Base-by-base conservation (phyloP, 2,888 invertebrate species). In the Abrostola triplasia region DNA sequence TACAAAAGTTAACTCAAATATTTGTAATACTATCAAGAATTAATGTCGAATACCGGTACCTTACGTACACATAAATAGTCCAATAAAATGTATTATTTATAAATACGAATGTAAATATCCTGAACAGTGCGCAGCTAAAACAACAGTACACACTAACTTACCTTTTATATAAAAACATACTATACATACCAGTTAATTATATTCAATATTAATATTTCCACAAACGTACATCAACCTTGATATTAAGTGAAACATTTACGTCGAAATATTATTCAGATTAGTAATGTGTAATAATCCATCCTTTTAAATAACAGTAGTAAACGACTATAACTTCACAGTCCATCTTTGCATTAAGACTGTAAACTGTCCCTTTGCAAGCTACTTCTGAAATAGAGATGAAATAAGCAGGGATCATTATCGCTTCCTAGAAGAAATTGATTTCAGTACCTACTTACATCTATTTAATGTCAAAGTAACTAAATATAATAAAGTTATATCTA, bases 211-310 rank as follows among this genome's bases (percentile, higher is more conserved):
- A 74, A 51, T 51, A 58, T 58, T 70, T 74, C 47, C 69, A 12
- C 68, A 64, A 72, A 64, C 56, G 13, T 69, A 54, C 38, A 11
- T 64, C 57, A 70, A 70, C 71, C 71, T 72, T 72, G 71, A 56
- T 71, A 73, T 52, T 58, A 58, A 68, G 47, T 53, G 40, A 36
- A 57, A 57, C 36, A 48, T 55, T 63, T 50, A 44, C 54, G 36
- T 51, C 49, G 44, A 8, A 68, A 64, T 59, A 37, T 69, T 56
- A 50, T 24, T 53, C 56, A 53, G 48, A 47, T 62, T 61, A 48
- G 40, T 42, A 37, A n/a, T 61, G 42, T 24, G 24, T 24, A 24
- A 24, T 4, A 24, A 1, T 24, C 24, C 1, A 24, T 24, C 24
- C 24, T n/a, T n/a, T n/a, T n/a, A 24, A 24, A 24, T 24, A 24